A percentile compares a stretch with the other conserved stretches of the same genome.
Evolutionary conservation across 2,797 vertebrate species (phyloP).

Genomic region (Rhodeus uyekii): DNA sequence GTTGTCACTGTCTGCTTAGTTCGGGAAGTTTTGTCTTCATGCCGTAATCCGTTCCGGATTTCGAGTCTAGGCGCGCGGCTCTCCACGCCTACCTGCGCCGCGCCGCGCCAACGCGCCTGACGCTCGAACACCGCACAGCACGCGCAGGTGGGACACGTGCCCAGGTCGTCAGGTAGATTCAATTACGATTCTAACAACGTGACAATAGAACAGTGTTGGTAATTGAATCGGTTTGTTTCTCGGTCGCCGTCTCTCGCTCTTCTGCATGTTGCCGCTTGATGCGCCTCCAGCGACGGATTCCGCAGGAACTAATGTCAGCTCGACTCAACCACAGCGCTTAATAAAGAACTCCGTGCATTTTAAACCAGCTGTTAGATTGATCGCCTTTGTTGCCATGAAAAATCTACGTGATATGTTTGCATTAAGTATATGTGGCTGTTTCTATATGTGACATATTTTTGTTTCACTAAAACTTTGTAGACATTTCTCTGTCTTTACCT

Average conservation of each 20-base stretch:
- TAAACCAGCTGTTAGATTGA: too few species aligned
- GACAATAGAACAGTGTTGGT: background rate
- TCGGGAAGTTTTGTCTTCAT: background rate
- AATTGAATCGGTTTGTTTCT: background rate
- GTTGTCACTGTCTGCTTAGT: background rate
- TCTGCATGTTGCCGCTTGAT: slow-evolving; percentile 15
- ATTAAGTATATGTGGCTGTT: background rate
- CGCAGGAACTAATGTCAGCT: background rate
- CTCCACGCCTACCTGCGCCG: slow-evolving; percentile 28
- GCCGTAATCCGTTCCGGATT: slow-evolving; percentile 25
- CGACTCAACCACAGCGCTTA: background rate
- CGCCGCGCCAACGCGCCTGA: background rate
- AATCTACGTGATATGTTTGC: background rate
- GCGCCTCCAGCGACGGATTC: slow-evolving; percentile 4
- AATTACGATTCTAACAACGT: background rate
- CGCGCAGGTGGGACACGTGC: background rate
- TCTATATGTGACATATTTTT: background rate
- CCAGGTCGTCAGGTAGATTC: background rate
- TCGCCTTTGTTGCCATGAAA: background rate
- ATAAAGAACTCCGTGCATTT: too few species aligned
- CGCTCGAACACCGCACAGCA: background rate
- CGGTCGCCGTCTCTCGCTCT: background rate
- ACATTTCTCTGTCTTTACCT: too few species aligned
- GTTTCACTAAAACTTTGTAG: too few species aligned
- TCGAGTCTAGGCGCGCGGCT: slow-evolving; percentile 24